Conservation (phyloP, 2,888 invertebrate genomes). For the Nasonovia ribisnigri region DNA sequence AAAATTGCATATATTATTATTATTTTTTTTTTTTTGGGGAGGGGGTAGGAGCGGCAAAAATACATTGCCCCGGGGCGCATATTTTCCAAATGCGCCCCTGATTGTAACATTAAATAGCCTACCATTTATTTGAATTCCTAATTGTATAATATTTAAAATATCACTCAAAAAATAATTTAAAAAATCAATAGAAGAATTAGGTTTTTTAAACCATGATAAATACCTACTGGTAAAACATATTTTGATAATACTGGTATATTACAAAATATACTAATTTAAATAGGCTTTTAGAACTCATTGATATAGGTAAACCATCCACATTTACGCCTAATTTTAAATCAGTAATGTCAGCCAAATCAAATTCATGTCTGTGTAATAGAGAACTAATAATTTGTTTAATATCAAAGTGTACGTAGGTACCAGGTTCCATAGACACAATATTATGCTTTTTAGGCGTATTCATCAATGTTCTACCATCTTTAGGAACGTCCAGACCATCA, state of each 20-base stretch:
- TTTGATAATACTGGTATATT: too few species aligned
- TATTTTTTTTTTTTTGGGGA: too few species aligned
- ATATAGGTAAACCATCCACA: conserved; percentile 18
- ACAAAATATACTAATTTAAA: background rate
- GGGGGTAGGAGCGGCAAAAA: too few species aligned
- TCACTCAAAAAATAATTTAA: background rate
- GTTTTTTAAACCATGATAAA: background rate
- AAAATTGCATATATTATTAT: too few species aligned
- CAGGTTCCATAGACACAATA: background rate
- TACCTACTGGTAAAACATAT: too few species aligned
- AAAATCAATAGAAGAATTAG: background rate
- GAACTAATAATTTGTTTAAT: background rate
- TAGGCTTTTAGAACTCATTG: background rate
- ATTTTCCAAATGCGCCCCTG: too few species aligned
- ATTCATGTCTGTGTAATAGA: background rate
- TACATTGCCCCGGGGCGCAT: too few species aligned
- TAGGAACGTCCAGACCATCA: conserved; percentile 18
- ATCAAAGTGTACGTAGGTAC: background rate
- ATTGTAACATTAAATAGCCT: background rate
- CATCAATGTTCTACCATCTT: too few species aligned
- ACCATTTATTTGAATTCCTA: background rate
- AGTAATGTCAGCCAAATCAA: background rate
- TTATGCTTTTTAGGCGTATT: background rate
- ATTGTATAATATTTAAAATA: background rate
- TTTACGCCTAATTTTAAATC: background rate